Evolutionary conservation across 2,888 invertebrate genomes (phyloP), one percentile per base, ranked within the genome.

Genomic region (Nemurella pictetii): DNA sequence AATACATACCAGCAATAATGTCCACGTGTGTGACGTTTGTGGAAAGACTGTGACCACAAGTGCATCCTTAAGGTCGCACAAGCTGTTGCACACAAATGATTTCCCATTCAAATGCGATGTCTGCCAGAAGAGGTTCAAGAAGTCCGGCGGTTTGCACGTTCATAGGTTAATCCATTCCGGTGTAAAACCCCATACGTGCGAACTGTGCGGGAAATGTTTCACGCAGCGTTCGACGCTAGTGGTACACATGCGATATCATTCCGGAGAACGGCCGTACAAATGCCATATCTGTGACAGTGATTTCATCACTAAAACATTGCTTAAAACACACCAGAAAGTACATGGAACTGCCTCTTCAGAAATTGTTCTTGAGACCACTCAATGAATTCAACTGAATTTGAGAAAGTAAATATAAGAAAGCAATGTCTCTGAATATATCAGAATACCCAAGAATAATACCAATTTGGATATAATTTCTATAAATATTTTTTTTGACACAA

Each of bases 41-140:
- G 87, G 91, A 0, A 88, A 89, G 55, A 90, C 88, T 0, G 92
- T 92, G 81, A 89, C 89, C 32, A 91, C 90, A n/a, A 90, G 91
- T 81, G 91, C 91, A 84, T 91, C 90, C 83, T 87, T 91, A 0
- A 90, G n/a, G 89, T 90, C 2, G 74, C 85, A 87, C 80, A 84
- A 80, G 28, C 80, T 75, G 32, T 81, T 35, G 0, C 86, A 87
- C 15, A 83, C 35, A 55, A 3, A 86, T 91, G 7, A 89, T 77
- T 89, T 88, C 83, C 78, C 87, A 0, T 89, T 87, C 87, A 87
- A 86, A 0, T 90, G 89, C 85, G 87, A 88, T 28, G 82, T 85
- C 0, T 90, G 90, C 83, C 86, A 86, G 0, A 88, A 85, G 25
- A 25, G 36, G n/a, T 85, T 85, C 72, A 83, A 72, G 35, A 83